These are phyloP conservation scores for Taenaris catops DNA, from an alignment of 2,888 invertebrate species.

Conservation along the genomic window DNA sequence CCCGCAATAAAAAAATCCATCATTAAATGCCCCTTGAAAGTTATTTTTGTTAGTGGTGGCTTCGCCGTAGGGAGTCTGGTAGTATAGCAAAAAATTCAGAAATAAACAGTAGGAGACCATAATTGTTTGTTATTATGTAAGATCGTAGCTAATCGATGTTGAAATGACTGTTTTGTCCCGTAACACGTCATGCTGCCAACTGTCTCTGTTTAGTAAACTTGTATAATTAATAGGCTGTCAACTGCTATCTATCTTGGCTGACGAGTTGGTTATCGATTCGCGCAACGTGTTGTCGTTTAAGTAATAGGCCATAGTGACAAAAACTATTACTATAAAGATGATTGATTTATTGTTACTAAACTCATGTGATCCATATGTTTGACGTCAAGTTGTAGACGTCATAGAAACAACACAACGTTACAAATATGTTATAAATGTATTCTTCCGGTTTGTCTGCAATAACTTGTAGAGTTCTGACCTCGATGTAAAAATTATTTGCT, in stretches of 20 bases:
- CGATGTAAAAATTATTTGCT: no score
- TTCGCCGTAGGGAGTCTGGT: constrained; percentile 35
- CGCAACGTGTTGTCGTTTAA: constrained; percentile 8
- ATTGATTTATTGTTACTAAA: constrained; percentile 10
- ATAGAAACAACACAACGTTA: no score
- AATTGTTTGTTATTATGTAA: constrained; percentile 42
- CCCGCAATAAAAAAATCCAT: no score
- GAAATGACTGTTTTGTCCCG: constrained; percentile 24
- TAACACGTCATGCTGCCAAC: constrained; percentile 29
- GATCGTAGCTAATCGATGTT: constrained; percentile 39
- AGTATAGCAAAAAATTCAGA: constrained; percentile 41
- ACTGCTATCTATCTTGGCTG: constrained; percentile 16
- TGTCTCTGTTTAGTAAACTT: constrained; percentile 13
- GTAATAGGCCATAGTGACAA: no score
- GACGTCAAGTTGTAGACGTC: constrained; percentile 1
- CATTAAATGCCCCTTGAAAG: constrained; percentile 49
- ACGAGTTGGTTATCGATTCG: constrained; percentile 8
- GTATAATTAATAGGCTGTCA: constrained; percentile 11
- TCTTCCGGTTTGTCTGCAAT: no score
- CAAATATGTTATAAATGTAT: no score
- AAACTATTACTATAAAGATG: no score
- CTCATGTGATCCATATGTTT: background rate
- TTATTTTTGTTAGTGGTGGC: constrained; percentile 41
- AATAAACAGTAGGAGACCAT: constrained; percentile 48
- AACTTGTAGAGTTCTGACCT: no score